These are phyloP conservation scores for Gobio occitaniae DNA, from an alignment of 2,797 vertebrate species.

Conservation along the genomic window DNA sequence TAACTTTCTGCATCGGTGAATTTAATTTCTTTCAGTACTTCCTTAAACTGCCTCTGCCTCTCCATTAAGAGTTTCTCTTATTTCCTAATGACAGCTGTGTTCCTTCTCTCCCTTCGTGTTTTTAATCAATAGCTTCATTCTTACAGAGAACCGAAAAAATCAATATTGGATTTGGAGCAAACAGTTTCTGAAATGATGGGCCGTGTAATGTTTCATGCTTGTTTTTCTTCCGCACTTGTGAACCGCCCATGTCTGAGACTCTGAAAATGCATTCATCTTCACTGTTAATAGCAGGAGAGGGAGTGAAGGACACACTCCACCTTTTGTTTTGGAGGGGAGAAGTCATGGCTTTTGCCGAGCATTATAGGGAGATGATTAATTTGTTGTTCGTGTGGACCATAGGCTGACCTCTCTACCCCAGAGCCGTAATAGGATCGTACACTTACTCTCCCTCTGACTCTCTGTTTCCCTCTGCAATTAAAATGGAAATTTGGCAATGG, in stretches of 20 bases:
- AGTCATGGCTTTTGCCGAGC: constrained; percentile 65
- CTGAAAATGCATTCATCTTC: constrained; percentile 72
- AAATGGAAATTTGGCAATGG: constrained; percentile 71
- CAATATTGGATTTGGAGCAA: constrained; percentile 67
- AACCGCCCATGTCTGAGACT: constrained; percentile 57
- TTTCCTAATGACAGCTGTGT: constrained; percentile 67
- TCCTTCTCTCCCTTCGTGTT: constrained; percentile 56
- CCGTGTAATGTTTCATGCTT: constrained; percentile 53
- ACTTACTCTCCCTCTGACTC: constrained; percentile 43
- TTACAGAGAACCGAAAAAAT: constrained; percentile 46
- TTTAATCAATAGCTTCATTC: constrained; percentile 67
- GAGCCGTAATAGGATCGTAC: constrained; percentile 71
- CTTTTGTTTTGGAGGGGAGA: constrained; percentile 62
- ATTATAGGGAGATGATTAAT: constrained; percentile 75
- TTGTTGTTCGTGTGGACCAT: constrained; percentile 64
- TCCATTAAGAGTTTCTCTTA: constrained; percentile 55
- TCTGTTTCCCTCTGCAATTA: constrained; percentile 65
- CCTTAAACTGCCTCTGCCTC: constrained; percentile 61
- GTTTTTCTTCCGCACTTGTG: constrained; percentile 46
- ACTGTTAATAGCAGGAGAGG: constrained; percentile 59
- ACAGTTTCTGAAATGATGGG: constrained; percentile 63
- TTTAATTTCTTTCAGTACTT: constrained; percentile 28
- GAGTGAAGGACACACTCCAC: constrained; percentile 58
- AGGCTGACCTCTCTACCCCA: constrained; percentile 62
- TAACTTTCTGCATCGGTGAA: constrained; percentile 32